These are phyloP conservation scores for Brachylomia viminalis DNA, from an alignment of 2,888 invertebrate species.

Conservation along the genomic window DNA sequence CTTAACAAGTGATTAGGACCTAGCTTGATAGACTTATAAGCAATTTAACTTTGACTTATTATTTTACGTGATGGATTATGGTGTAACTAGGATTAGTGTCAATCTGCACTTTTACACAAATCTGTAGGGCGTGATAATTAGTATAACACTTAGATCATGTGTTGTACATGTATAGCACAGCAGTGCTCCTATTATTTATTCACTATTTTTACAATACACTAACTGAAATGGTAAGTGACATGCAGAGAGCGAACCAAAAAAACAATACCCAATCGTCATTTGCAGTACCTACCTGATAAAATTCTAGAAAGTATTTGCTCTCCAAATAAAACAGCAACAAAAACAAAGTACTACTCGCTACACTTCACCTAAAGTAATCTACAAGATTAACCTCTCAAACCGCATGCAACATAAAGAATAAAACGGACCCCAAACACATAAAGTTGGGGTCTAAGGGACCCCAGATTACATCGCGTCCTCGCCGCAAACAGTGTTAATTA, in stretches of 20 bases:
- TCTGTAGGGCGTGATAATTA: not conserved
- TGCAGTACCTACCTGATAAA: too few relatives aligned
- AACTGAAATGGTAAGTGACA: not conserved
- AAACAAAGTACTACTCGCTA: not conserved
- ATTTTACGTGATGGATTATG: not conserved
- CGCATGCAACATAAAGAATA: constrained; percentile 51
- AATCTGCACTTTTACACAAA: not conserved
- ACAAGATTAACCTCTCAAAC: constrained; percentile 54
- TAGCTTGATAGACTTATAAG: not conserved
- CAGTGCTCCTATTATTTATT: not conserved
- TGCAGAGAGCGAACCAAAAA: too few relatives aligned
- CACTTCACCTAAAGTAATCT: constrained; percentile 51
- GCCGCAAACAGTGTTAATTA: constrained; percentile 64
- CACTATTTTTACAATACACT: too few relatives aligned
- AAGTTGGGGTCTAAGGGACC: constrained; percentile 47
- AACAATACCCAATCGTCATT: too few relatives aligned
- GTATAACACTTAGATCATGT: not conserved
- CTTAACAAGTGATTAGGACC: not conserved
- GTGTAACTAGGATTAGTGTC: not conserved
- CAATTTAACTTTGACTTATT: not conserved
- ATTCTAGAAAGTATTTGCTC: constrained; percentile 4
- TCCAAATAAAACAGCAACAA: constrained; percentile 39
- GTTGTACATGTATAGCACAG: not conserved
- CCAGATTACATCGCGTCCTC: constrained; percentile 48
- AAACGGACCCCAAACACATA: constrained; percentile 57